Base-by-base conservation (phyloP, 92 coral and sea anemone species). In the Porites rus region DNA sequence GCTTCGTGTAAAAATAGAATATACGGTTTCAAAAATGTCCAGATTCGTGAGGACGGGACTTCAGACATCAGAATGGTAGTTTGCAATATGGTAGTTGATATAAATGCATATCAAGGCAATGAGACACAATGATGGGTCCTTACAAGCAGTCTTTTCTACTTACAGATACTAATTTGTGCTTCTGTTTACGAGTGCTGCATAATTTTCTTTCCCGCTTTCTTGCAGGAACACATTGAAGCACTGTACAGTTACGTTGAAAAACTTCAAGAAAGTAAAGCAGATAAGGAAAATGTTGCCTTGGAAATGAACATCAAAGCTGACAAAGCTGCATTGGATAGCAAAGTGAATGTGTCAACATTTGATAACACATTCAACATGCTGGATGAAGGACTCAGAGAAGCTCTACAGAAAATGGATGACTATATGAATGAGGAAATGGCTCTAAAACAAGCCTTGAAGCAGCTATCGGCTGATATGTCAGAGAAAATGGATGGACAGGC, bases 251-350 rank as follows among this genome's bases (percentile, higher is more conserved):
- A 96, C 72, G 90, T 93, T 20, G 94, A 90, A 74, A 90, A 90
- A 63, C 88, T 96, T 21, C 94, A 95, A 79, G 98, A 97, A 38
- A 91, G 76, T 70, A 97, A 97, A 84, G 99, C 99, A 0, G 98
- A 97, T 77, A 96, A 96, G 61, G 99, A 97, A 58, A 97, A 95
- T 82, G 99, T 97, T 53, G 99, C 99, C 61, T 78, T 87, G 76
- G 99, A 97, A 90, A 97, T 97, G 97, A 90, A 97, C 82, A 82
- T 93, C 51, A 97, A 95, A 77, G 99, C 99, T 60, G 99, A 97
- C 75, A 97, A 97, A 76, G 90, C 92, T 8, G 98, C 99, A 1
- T 73, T 97, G 86, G 98, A 97, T 1, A 88, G 91, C 46, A 97
- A 95, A 89, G 98, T 97, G 65, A 97, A 90, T 81, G 89, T 92